Evolutionary conservation across 2,113 vertebrate genomes (phyloP).

Genomic region (Agapornis roseicollis): DNA sequence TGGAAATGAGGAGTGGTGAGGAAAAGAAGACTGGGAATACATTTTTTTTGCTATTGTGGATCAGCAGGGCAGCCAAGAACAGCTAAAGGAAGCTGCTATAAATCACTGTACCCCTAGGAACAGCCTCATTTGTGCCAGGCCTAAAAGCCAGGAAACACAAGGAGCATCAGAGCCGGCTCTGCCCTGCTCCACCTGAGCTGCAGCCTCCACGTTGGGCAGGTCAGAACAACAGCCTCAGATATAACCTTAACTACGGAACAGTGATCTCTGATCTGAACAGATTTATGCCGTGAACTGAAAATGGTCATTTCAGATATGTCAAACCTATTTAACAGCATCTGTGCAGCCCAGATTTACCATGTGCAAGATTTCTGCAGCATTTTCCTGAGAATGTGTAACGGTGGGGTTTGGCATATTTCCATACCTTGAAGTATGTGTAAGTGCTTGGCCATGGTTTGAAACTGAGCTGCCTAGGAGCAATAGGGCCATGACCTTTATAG

Average conservation of each 20-base stretch:
- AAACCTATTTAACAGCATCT: slow-evolving; percentile 26
- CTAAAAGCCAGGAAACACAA: not conserved
- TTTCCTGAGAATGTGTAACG: not conserved
- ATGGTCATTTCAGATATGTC: slow-evolving; percentile 15
- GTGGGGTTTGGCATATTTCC: slow-evolving; percentile 23
- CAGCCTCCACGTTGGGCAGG: not conserved
- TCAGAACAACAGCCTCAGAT: not conserved
- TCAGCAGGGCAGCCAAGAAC: not conserved
- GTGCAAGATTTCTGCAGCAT: not conserved
- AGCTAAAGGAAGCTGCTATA: not conserved
- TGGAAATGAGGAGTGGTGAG: not conserved
- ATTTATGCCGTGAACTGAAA: not conserved
- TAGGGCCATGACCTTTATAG: slow-evolving; percentile 36
- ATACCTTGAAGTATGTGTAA: slow-evolving; percentile 15
- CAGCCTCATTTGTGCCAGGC: not conserved
- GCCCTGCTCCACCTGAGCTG: not conserved
- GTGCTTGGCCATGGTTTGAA: not conserved
- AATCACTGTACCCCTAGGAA: not conserved
- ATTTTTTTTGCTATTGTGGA: not conserved
- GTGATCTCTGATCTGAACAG: not conserved
- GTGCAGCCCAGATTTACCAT: not conserved
- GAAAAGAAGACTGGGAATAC: not conserved
- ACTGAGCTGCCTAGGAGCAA: slow-evolving; percentile 44
- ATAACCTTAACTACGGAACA: not conserved
- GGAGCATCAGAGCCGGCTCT: fast-evolving